phyloP scores from a whole-genome alignment of 2,113 vertebrate genomes.

The Oncorhynchus gorbuscha region DNA sequence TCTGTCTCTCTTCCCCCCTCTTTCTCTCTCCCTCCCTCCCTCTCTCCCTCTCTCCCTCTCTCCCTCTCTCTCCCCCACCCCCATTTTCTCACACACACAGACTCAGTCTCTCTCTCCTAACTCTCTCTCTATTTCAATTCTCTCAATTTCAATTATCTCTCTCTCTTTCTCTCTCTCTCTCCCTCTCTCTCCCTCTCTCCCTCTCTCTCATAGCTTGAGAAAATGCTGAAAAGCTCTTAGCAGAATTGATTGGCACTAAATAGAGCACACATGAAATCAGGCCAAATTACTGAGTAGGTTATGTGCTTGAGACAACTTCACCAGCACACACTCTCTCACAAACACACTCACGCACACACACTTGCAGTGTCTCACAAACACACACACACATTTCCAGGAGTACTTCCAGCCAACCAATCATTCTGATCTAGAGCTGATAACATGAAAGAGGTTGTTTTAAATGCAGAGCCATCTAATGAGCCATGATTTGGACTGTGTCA shows the following conservation, averaged over 20 bases:
- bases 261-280: slow-evolving; percentile 54
- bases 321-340: slow-evolving; percentile 23
- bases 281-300: slow-evolving; percentile 51
- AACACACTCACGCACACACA: neutral
- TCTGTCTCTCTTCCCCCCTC: no score
- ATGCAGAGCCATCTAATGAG: neutral
- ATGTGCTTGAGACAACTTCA: slow-evolving; percentile 54
- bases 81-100: no score
- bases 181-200: no score
- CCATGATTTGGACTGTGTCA: neutral
- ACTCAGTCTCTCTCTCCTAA: no score
- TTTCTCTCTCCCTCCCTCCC: no score
- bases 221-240: slow-evolving; percentile 46
- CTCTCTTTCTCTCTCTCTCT: no score
- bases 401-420: slow-evolving; percentile 3
- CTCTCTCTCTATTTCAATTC: no score
- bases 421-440: neutral
- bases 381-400: neutral
- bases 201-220: neutral
- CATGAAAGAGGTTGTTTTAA: neutral
- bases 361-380: slow-evolving; percentile 4
- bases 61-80: no score
- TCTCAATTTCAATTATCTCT: no score
- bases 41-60: no score
- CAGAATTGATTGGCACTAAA: slow-evolving; percentile 59